These are phyloP conservation scores for Dermatemys mawii DNA, from an alignment of 2,113 vertebrate genomes.

Conservation along the genomic window DNA sequence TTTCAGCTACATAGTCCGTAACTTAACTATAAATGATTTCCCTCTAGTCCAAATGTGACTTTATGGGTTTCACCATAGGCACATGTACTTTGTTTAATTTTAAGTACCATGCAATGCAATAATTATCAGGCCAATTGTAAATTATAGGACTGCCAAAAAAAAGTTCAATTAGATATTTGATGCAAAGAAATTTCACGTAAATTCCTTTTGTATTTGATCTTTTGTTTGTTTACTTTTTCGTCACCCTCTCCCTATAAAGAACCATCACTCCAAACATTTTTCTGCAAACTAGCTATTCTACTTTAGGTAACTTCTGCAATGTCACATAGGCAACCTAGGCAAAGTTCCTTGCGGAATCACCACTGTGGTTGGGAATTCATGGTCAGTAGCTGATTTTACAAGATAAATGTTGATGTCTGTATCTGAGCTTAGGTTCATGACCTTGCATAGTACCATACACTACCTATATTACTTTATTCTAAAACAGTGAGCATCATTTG, in stretches of 20 bases:
- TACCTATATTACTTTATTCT: constrained; percentile 15
- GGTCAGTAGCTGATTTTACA: neutral
- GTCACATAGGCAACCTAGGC: neutral
- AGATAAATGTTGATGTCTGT: neutral
- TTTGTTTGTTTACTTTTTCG: neutral
- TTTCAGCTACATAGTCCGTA: neutral
- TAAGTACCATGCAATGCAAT: constrained; percentile 9
- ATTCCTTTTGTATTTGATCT: constrained; percentile 5
- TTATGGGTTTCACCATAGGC: neutral
- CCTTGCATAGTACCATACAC: neutral
- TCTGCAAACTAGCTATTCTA: neutral
- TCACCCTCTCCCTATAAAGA: neutral
- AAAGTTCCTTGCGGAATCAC: neutral
- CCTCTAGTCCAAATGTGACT: neutral
- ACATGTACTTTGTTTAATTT: neutral
- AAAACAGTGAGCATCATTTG: neutral
- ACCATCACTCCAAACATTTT: neutral
- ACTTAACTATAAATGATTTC: neutral
- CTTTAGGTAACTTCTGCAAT: neutral
- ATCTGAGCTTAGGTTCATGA: neutral
- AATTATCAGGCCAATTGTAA: constrained; percentile 15
- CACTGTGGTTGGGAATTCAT: neutral
- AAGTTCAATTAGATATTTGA: constrained; percentile 50
- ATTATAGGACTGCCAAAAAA: constrained; percentile 11
- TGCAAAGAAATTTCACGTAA: neutral